Percentiles rank a stretch among this genome's conserved stretches.
These are phyloP conservation scores for Synanthedon myopaeformis DNA, from an alignment of 2,888 invertebrate genomes.

Conservation along the genomic window DNA sequence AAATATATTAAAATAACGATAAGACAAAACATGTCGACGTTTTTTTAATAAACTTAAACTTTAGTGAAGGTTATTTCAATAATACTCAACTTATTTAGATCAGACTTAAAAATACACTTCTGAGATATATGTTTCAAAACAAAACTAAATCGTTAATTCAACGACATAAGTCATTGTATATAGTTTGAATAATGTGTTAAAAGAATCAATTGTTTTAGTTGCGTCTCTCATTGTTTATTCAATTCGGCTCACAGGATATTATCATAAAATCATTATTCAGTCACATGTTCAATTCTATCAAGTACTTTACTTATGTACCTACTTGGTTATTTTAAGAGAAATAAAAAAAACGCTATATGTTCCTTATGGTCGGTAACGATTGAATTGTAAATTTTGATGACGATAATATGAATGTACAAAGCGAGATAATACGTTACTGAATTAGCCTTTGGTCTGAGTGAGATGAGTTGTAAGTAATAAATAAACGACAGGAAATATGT, in stretches of 20 bases:
- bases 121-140: not conserved
- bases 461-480: no score
- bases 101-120: not conserved
- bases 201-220: conserved; percentile 28
- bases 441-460: no score
- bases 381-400: no score
- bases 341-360: no score
- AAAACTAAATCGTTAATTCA: not conserved
- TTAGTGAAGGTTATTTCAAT: not conserved
- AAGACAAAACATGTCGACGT: not conserved
- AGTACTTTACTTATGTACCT: no score
- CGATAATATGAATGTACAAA: no score
- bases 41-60: not conserved
- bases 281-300: conserved; percentile 29
- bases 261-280: conserved; percentile 49
- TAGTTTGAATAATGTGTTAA: not conserved
- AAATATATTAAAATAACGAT: not conserved
- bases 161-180: not conserved
- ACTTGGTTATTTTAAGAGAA: no score
- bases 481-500: no score
- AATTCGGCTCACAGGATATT: conserved; percentile 41
- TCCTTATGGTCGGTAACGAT: no score
- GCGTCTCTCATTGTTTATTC: conserved; percentile 37
- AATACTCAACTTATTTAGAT: not conserved
- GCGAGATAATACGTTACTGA: no score